phyloP scores from a whole-genome alignment of 2,888 invertebrate genomes.

The Pseudanteris insignis region DNA sequence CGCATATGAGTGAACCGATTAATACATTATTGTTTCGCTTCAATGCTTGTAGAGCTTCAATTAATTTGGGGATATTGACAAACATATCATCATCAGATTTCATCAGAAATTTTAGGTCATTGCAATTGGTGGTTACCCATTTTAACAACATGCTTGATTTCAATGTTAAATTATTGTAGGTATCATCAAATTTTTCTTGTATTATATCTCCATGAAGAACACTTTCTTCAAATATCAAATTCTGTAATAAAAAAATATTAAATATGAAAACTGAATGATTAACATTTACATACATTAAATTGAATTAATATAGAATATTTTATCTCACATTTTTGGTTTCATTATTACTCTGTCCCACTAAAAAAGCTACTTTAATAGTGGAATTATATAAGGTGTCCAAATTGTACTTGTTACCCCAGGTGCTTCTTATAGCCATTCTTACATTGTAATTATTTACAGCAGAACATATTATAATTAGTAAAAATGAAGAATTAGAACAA shows the following conservation, averaged over 20 bases:
- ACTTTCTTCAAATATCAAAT: constrained; percentile 74
- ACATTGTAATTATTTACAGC: constrained; percentile 75
- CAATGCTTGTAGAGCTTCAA: constrained; percentile 62
- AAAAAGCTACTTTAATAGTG: constrained; percentile 68
- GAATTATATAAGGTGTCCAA: constrained; percentile 64
- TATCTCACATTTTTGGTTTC: constrained; percentile 68
- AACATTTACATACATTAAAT: no score
- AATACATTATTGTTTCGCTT: constrained; percentile 68
- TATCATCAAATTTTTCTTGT: constrained; percentile 84
- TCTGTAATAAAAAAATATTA: no score
- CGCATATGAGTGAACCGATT: constrained; percentile 81
- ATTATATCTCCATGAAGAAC: constrained; percentile 78
- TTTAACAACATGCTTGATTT: constrained; percentile 88
- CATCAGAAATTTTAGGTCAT: constrained; percentile 74
- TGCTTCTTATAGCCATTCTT: constrained; percentile 73
- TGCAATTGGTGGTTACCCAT: constrained; percentile 78
- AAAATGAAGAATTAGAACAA: constrained; percentile 69
- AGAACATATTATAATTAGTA: constrained; percentile 81
- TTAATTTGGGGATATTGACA: constrained; percentile 78
- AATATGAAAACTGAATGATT: no score
- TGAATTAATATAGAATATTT: no score
- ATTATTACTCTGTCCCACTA: constrained; percentile 72
- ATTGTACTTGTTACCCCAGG: constrained; percentile 73
- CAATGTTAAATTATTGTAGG: constrained; percentile 86
- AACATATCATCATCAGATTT: constrained; percentile 91